Evolutionary conservation across 2,888 invertebrate species (phyloP), one percentile per base, ranked within the genome.

Genomic region (Heliconius hortense): DNA sequence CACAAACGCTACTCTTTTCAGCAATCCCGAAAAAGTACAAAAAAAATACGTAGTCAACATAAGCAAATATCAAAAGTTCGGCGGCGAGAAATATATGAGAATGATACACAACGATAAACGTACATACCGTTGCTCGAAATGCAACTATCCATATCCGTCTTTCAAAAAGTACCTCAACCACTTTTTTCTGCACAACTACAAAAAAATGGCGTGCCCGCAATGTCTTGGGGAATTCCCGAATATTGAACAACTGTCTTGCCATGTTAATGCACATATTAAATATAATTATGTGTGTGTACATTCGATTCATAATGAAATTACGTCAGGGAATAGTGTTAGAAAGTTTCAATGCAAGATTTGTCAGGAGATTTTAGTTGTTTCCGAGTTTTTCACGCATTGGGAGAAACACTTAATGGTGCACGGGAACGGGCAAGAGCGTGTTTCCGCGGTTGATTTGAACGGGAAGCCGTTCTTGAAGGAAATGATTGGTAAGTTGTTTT

Each of bases 371-470:
- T 79, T 87, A 0, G 5, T 5, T 0, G 4, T 18, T 0, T 2
- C 3, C 0, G 63, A 82, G 0, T 83, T 83, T n/a, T 88, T 89
- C 35, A 0, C 28, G 0, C 90, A 90, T 39, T 90, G 88, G 88
- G 89, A 89, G 62, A 2, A 18, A 0, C 90, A 90, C 71, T 31
- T 89, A 18, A 56, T 74, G 10, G 60, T 83, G 13, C 59, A 56
- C 0, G 53, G 56, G 35, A 21, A 8, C 0, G 15, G 1, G n/a
- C 31, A 48, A 13, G 1, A 8, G 0, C 13, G 18, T 4, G 10
- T 15, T 1, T 31, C 26, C 21, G 13, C 21, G 31, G 39, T 74
- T 4, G 15, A 66, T 35, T 26, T 75, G n/a, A 63, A 82, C 21
- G 11, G 24, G 1, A 69, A 76, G 4, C 76, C 80, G 0, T 24